phyloP scores from a whole-genome alignment of 2,888 invertebrate species.

The Gryllus longicercus region DNA sequence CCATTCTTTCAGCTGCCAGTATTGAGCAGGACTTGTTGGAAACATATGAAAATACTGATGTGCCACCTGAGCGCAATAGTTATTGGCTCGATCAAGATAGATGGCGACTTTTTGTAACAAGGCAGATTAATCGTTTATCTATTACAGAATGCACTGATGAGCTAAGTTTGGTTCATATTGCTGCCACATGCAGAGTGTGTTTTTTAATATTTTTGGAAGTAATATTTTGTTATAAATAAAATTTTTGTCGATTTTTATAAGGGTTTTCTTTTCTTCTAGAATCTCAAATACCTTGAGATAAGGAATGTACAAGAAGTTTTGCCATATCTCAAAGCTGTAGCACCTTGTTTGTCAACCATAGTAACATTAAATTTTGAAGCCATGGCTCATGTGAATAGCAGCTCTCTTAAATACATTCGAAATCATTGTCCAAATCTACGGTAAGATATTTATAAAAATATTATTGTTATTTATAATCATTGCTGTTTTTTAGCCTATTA shows the following conservation, averaged over 20 bases:
- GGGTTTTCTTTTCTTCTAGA: conserved; percentile 32
- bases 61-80: conserved; percentile 30
- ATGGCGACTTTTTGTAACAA: conserved; percentile 37
- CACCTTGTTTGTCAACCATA: conserved; percentile 36
- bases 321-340: conserved; percentile 36
- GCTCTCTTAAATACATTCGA: conserved; percentile 35
- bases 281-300: conserved; percentile 38
- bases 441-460: conserved; percentile 26
- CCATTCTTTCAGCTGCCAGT: conserved; percentile 33
- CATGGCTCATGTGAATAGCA: conserved; percentile 35
- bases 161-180: conserved; percentile 35
- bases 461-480: neutral
- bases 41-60: conserved; percentile 35
- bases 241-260: neutral
- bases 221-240: neutral
- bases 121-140: conserved; percentile 34
- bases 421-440: conserved; percentile 37
- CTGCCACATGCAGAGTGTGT: conserved; percentile 36
- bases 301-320: conserved; percentile 36
- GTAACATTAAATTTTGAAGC: conserved; percentile 34
- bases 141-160: conserved; percentile 38
- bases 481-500: neutral
- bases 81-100: conserved; percentile 36
- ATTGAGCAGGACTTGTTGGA: conserved; percentile 37
- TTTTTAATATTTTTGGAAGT: neutral